phyloP scores from a whole-genome alignment of 2,888 invertebrate genomes.

The Rutpela maculata region DNA sequence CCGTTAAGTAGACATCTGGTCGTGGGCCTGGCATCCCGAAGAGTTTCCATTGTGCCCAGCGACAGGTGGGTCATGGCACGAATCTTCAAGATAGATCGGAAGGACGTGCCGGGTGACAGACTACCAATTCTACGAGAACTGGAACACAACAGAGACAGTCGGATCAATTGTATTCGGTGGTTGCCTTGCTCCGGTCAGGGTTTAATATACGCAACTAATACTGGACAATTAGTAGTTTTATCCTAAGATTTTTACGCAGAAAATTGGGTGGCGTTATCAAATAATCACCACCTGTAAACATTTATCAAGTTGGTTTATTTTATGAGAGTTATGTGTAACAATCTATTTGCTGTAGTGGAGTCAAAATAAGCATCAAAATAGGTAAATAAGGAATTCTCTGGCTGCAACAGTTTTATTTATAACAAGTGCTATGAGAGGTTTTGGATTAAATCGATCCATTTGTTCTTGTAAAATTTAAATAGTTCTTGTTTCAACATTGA shows the following conservation, averaged over 20 bases:
- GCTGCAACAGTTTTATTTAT: too few relatives aligned
- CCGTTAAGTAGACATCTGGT: not conserved
- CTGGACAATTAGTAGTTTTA: slow-evolving; percentile 86
- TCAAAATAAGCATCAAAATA: too few relatives aligned
- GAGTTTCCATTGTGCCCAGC: not conserved
- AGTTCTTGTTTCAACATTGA: too few relatives aligned
- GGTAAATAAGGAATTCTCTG: too few relatives aligned
- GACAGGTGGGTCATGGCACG: not conserved
- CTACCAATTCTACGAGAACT: not conserved
- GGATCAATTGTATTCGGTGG: slow-evolving; percentile 64
- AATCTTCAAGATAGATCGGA: not conserved
- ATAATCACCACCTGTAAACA: not conserved
- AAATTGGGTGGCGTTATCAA: not conserved
- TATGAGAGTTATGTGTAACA: not conserved
- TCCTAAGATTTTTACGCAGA: slow-evolving; percentile 70
- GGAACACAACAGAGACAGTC: not conserved
- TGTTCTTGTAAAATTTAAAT: too few relatives aligned
- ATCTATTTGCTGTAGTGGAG: not conserved
- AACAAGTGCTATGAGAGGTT: too few relatives aligned
- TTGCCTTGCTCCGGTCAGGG: slow-evolving; percentile 89
- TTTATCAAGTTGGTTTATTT: not conserved
- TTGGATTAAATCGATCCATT: too few relatives aligned
- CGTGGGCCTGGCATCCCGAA: not conserved
- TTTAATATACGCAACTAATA: slow-evolving; percentile 89
- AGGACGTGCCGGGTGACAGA: not conserved